These are phyloP conservation scores for Andricus curvator DNA, from an alignment of 2,888 invertebrate genomes.

Conservation along the genomic window DNA sequence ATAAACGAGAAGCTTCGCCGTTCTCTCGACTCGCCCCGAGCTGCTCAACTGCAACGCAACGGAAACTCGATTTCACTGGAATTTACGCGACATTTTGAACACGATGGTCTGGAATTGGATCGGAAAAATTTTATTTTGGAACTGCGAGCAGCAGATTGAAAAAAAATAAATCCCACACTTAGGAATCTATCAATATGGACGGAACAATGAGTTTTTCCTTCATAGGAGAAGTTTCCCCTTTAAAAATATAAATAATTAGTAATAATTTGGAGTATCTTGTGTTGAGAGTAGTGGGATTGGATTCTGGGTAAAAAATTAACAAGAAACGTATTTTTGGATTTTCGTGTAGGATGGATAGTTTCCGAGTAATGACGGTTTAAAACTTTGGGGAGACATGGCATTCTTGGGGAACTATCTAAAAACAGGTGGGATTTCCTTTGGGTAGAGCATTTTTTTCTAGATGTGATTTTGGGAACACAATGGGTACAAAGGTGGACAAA, in stretches of 20 bases:
- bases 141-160: background rate
- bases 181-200: background rate
- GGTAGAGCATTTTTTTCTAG: background rate
- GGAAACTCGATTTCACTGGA: constrained; percentile 6
- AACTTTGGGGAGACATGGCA: background rate
- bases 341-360: background rate
- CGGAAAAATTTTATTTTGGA: background rate
- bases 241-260: background rate
- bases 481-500: background rate
- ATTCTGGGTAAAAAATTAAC: background rate
- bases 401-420: background rate
- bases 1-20: constrained; percentile 32
- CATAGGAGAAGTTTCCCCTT: background rate
- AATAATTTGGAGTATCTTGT: background rate
- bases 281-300: background rate
- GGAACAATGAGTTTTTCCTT: background rate
- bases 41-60: constrained; percentile 9
- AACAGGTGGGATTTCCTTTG: background rate
- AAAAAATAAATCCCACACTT: background rate
- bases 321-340: background rate
- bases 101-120: background rate
- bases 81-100: constrained; percentile 16
- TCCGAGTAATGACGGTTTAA: background rate
- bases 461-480: background rate
- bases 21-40: constrained; percentile 14